Evolutionary conservation across 2,113 vertebrate species (phyloP), one percentile per base, ranked within the genome.

Genomic region (Bombycilla garrulus): DNA sequence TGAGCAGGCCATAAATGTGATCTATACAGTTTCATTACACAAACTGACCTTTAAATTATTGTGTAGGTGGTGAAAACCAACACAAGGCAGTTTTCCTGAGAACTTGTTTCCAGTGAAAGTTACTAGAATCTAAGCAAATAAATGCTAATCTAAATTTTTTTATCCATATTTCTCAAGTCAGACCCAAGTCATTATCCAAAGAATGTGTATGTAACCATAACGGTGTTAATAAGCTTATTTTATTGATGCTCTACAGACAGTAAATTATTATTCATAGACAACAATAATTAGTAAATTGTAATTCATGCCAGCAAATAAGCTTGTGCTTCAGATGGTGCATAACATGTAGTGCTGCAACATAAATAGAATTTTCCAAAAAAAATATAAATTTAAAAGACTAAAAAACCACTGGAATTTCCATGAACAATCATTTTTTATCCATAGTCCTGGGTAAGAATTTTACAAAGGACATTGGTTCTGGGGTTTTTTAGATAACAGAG

Each of bases 381-480:
- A 58, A 72, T 23, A 71, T 44, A 87, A 28, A 74, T 66, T 73
- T 54, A 26, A 18, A 88, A 67, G 23, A 79, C 12, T n/a, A 90
- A 38, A 8, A 71, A 88, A 54, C 13, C 22, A 64, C 17, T 60
- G 24, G 31, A 90, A 56, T n/a, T n/a, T n/a, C n/a, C n/a, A n/a
- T n/a, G n/a, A n/a, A 31, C 25, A 51, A 35, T 6, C 0, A 4
- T 6, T 76, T 82, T 62, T 71, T 79, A 58, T 38, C 0, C n/a
- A n/a, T 8, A 57, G 12, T 51, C 15, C 36, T 12, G 7, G 12
- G 22, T 2, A 60, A 38, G 44, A 82, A 85, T 74, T 85, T 88
- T 8, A 2, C 25, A 66, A 87, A 76, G 29, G 22, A 67, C 31
- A 45, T 8, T 20, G 8, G 2, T 45, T 81, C 19, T 33, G 36